phyloP scores from a whole-genome alignment of 2,888 invertebrate species.

The Theristus sp. region DNA sequence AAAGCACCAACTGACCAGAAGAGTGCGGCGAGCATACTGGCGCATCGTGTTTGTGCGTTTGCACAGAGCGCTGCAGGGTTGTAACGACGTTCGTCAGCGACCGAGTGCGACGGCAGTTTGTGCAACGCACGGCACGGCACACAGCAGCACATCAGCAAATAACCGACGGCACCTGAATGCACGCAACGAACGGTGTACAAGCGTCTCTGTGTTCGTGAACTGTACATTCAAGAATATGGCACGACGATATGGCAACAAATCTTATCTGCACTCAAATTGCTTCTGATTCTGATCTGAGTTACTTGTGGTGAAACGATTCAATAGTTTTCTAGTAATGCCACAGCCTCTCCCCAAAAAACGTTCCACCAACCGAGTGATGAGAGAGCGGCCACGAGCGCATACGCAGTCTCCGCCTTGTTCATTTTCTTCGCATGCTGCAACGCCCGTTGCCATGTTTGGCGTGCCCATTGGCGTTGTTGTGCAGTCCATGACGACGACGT shows the following conservation, averaged over 20 bases:
- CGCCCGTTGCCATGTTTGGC: too few relatives aligned
- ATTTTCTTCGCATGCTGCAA: neutral
- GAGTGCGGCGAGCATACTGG: neutral
- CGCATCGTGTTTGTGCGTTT: neutral
- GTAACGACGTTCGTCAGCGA: neutral
- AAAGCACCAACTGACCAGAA: neutral
- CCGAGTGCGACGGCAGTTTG: neutral
- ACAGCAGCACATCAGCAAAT: neutral
- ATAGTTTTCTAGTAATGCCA: too few relatives aligned
- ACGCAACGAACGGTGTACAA: too few relatives aligned
- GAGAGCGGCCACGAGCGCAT: neutral
- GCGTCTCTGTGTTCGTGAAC: too few relatives aligned
- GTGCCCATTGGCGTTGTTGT: too few relatives aligned
- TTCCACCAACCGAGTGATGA: neutral
- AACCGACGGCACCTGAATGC: neutral
- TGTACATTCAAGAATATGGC: too few relatives aligned
- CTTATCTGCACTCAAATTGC: too few relatives aligned
- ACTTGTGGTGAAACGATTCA: too few relatives aligned
- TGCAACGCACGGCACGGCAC: conserved; percentile 1
- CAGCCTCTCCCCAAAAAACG: too few relatives aligned
- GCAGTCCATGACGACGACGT: too few relatives aligned
- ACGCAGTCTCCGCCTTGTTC: neutral
- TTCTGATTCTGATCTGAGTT: too few relatives aligned
- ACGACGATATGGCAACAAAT: too few relatives aligned
- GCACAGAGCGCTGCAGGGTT: neutral